These are phyloP conservation scores for Anorthoa munda DNA, from an alignment of 2,888 invertebrate species.

Conservation along the genomic window DNA sequence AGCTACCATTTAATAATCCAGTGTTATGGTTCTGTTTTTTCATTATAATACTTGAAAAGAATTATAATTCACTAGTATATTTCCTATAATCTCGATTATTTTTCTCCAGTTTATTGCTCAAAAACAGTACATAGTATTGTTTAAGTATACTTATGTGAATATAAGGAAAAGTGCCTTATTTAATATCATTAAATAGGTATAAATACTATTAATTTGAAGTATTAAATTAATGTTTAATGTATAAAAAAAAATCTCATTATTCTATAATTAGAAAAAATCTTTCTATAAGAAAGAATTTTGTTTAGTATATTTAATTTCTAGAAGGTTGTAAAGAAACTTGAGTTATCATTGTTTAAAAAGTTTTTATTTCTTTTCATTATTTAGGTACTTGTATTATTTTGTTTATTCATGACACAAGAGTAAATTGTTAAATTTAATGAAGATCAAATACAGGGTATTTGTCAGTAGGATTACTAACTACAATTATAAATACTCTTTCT, in stretches of 20 bases:
- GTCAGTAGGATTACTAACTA: conserved; percentile 16
- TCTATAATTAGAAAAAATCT: conserved; percentile 15
- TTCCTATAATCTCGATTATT: conserved; percentile 11
- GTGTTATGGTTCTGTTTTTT: not conserved
- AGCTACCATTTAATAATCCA: not conserved
- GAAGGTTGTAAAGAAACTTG: conserved; percentile 9
- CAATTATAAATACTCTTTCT: conserved; percentile 19
- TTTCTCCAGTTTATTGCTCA: conserved; percentile 36
- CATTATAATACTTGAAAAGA: not conserved
- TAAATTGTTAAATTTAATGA: conserved; percentile 46
- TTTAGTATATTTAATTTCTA: conserved; percentile 30
- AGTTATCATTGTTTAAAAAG: conserved; percentile 28
- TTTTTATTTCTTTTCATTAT: conserved; percentile 4
- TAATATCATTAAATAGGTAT: conserved; percentile 40
- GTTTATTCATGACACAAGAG: conserved; percentile 35
- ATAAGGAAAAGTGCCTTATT: conserved; percentile 65
- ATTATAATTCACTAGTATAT: conserved; percentile 23
- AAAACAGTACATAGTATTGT: conserved; percentile 53
- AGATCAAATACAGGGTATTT: conserved; percentile 43
- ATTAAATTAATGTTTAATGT: conserved; percentile 20
- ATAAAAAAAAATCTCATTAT: not conserved
- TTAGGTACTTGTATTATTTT: conserved; percentile 19
- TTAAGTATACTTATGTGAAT: conserved; percentile 48
- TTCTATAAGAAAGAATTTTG: conserved; percentile 46
- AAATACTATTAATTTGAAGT: conserved; percentile 12